Base-by-base conservation (phyloP, 2,113 vertebrate species). In the Engystomops pustulosus region DNA sequence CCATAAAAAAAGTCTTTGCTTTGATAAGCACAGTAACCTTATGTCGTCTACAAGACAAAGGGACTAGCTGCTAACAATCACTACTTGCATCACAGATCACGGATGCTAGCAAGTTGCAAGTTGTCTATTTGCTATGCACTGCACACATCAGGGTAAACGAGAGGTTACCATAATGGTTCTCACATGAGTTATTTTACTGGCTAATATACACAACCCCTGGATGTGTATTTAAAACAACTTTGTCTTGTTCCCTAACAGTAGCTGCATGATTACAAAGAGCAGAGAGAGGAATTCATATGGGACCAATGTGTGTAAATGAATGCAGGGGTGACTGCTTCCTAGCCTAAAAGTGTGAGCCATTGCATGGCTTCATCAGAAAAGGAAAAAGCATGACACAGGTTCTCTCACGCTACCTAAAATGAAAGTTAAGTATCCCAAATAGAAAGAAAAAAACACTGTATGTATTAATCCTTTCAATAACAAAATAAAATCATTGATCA, bases 151-250 rank as follows among this genome's bases (percentile, higher is more conserved):
- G 81, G 81, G 81, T 84, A 84, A 84, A 84, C 12, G 23, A 84
- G 67, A 84, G 82, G 72, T 84, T 84, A 78, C 82, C 32, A 30
- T 77, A 68, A 84, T 67, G 81, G 11, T 78, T 84, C 38, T 77
- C 82, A 84, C 81, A 69, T 84, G 60, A 78, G 49, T 67, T 84
- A 78, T 84, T 84, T 84, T 84, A 83, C 38, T 49, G 47, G 70
- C 55, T 65, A 75, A 83, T 76, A 69, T 38, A 77, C 20, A 49
- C 70, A 68, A 65, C 62, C 82, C 36, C 62, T 77, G 67, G 45
- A 84, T 78, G 44, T 44, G 72, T 78, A 32, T 78, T 76, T 77
- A 68, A 69, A 77, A 78, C 14, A 17, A 62, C 68, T 84, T 78
- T 84, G 69, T 74, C 81, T 83, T 51, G 15, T 77, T 68, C 47